phyloP scores from a whole-genome alignment of 2,797 vertebrate species.

The Hippopotamyrus pictus region DNA sequence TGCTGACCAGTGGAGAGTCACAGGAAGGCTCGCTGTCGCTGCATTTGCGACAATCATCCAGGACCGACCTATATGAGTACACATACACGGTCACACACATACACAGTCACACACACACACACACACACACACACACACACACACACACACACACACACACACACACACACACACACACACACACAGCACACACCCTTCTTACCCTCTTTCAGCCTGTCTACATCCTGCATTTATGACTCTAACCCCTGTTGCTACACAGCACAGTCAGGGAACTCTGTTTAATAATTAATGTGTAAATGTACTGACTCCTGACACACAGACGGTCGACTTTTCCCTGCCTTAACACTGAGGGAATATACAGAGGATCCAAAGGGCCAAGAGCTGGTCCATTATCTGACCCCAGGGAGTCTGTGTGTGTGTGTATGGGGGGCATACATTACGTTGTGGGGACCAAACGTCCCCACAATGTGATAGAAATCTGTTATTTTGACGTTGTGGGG shows the following conservation, averaged over 20 bases:
- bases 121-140: neutral
- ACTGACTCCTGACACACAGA: slow-evolving; percentile 42
- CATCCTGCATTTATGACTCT: slow-evolving; percentile 49
- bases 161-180: neutral
- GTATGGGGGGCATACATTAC: neutral
- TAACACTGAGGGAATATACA: slow-evolving; percentile 43
- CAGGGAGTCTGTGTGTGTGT: slow-evolving; percentile 5
- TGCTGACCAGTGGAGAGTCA: slow-evolving; percentile 73
- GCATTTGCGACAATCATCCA: slow-evolving; percentile 66
- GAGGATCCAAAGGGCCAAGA: slow-evolving; percentile 47
- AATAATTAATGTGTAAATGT: slow-evolving; percentile 59
- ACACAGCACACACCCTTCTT: neutral
- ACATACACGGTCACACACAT: neutral
- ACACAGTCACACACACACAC: neutral
- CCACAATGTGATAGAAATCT: neutral
- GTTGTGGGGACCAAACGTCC: neutral
- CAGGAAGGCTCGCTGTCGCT: slow-evolving; percentile 72
- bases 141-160: neutral
- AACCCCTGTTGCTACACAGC: slow-evolving; percentile 52
- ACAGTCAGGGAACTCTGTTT: slow-evolving; percentile 53
- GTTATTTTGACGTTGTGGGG: no score
- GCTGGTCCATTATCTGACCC: neutral
- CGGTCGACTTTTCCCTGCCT: slow-evolving; percentile 39
- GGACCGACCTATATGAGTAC: slow-evolving; percentile 61
- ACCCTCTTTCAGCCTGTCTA: slow-evolving; percentile 31